Base-by-base conservation (phyloP, 2,113 vertebrate genomes). In the Nematolebias whitei region DNA sequence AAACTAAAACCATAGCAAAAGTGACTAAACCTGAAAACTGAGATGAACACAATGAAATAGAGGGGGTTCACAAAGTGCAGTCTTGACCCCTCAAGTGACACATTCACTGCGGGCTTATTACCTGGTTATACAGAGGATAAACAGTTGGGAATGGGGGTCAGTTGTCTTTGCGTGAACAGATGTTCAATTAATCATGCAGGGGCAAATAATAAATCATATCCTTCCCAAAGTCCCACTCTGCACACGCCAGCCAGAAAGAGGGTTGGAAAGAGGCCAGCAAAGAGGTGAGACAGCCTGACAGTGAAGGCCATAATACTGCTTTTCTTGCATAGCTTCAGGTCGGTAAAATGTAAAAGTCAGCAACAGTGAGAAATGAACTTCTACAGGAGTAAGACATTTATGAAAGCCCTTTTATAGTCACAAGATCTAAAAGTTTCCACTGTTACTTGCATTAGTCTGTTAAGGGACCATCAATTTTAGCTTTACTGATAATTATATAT, bases 151-250 rank as follows among this genome's bases (percentile, higher is more conserved):
- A 76, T 71, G 80, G 80, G 76, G 84, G 86, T 88, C 84, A 82
- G 79, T 77, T 82, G 83, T 79, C 73, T 78, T 74, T 81, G 77
- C 57, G 71, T 49, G 78, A 86, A 79, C 89, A 91, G 90, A 91
- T 91, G 89, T 89, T 85, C 82, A 84, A 89, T 91, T 89, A 91
- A 91, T 90, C 83, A 87, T 61, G 78, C 76, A 78, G 69, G 68
- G 78, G 67, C 74, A 67, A 78, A 86, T 85, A 89, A 89, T 90
- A 86, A 84, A 88, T 82, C 63, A 77, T 74, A 82, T 75, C 76
- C 80, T 83, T 87, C 78, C 85, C 71, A 58, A 84, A 63, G 82
- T 74, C 71, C 81, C 63, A 62, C 74, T 84, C 76, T 76, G 71
- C 54, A 71, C 69, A 60, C 74, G 77, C 26, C 24, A 63, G 79